Evolutionary conservation across 2,888 invertebrate species (phyloP).

Genomic region (Rhamnusium bicolor): DNA sequence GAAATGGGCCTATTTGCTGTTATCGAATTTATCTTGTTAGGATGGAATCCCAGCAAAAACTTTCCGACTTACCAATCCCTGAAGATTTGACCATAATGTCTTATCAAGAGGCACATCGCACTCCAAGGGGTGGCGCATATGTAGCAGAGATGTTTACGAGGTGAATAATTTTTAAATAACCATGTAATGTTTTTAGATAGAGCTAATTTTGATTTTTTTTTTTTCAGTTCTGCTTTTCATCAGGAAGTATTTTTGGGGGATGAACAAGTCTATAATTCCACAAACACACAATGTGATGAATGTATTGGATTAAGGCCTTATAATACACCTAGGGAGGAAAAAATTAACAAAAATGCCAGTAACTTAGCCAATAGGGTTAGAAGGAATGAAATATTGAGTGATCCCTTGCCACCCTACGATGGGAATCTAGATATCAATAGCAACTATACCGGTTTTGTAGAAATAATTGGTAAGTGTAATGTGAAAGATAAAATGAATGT

Average conservation of each 20-base stretch:
- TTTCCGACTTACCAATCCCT: constrained; percentile 80
- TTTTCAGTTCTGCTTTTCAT: constrained; percentile 75
- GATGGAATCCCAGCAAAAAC: constrained; percentile 76
- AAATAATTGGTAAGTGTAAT: constrained; percentile 75
- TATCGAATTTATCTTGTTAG: constrained; percentile 87
- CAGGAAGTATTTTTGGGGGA: constrained; percentile 85
- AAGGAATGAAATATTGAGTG: constrained; percentile 62
- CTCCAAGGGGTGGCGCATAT: constrained; percentile 83
- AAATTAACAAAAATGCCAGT: constrained; percentile 52
- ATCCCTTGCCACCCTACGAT: constrained; percentile 75
- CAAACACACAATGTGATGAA: constrained; percentile 69
- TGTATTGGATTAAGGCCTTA: constrained; percentile 73
- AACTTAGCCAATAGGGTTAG: constrained; percentile 61
- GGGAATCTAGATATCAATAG: constrained; percentile 83
- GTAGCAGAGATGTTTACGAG: constrained; percentile 89
- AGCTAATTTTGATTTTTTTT: background rate
- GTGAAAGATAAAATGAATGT: constrained; percentile 19
- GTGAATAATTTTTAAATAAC: constrained; percentile 65
- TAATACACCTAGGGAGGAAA: constrained; percentile 63
- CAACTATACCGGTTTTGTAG: constrained; percentile 90
- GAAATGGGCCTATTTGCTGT: constrained; percentile 92
- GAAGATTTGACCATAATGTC: constrained; percentile 80
- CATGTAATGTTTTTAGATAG: background rate
- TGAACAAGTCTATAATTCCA: constrained; percentile 70
- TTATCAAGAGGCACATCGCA: constrained; percentile 82